Evolutionary conservation across 2,888 invertebrate genomes (phyloP), one percentile per base, ranked within the genome.

Genomic region (Archips xylosteana): DNA sequence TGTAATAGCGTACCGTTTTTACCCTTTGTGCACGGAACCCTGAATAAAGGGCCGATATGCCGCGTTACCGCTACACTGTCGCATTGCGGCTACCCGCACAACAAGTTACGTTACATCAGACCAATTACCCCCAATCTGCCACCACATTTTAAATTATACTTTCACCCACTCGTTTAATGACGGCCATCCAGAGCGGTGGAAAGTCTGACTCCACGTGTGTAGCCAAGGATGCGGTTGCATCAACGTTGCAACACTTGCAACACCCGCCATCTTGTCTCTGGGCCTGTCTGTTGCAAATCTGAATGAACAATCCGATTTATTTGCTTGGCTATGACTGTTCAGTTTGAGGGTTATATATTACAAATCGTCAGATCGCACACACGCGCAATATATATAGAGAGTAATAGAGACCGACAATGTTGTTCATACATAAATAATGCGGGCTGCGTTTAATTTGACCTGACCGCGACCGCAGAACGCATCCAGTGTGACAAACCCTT

Each of bases 91-190:
- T n/a, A 49, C 49, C 49, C 4, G 49, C n/a, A 23, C 51, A n/a
- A 9, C 51, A 54, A 54, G 51, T 54, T 54, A 23, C 51, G 23
- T 54, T n/a, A n/a, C 51, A 54, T 66, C 59, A 59, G 12, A n/a
- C 59, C 57, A 67, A 59, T 34, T 67, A 47, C 45, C 32, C 47
- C 13, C 47, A 34, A 59, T 15, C 54, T 10, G 45, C 12, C 4
- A n/a, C 5, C 49, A 49, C n/a, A 49, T 49, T n/a, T n/a, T 49
- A 57, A 57, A 39, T 39, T n/a, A 15, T 8, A 71, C 71, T 66
- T 66, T 71, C 66, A 66, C 71, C 60, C 51, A 61, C 61, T 42
- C 47, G 2, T 70, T 64, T 66, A 39, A 61, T 61, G 61, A 45
- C 54, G 71, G 71, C 67, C 67, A 23, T 8, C 49, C 51, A 23